Conservation (phyloP, 2,113 vertebrate species). For the Ranitomeya imitator region DNA sequence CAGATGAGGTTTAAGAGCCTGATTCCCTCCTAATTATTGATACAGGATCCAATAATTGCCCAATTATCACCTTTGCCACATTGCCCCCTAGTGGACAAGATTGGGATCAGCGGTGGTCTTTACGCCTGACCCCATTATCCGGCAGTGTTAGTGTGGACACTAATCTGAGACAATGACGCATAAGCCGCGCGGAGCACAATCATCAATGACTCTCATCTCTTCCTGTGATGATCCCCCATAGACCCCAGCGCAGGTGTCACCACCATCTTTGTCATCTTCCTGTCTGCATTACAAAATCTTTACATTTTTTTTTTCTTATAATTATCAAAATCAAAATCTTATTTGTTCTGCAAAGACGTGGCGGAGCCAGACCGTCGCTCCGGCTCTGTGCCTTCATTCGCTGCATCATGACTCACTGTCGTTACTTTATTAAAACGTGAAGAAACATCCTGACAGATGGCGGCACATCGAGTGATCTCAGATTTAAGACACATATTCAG, state of each 20-base stretch:
- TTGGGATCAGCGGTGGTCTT: too few species aligned
- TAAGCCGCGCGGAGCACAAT: background rate
- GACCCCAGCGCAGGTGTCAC: background rate
- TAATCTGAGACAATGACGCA: background rate
- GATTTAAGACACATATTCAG: conserved; percentile 46
- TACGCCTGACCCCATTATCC: too few species aligned
- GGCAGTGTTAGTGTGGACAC: background rate
- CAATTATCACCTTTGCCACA: too few species aligned
- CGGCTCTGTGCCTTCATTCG: background rate
- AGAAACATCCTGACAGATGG: conserved; percentile 39
- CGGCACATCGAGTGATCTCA: conserved; percentile 18
- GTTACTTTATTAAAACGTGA: conserved; percentile 36
- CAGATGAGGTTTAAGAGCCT: too few species aligned
- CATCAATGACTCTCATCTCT: background rate
- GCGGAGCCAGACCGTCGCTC: background rate
- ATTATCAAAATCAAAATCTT: background rate
- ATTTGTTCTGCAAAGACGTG: background rate
- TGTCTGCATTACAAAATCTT: conserved; percentile 1
- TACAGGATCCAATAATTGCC: too few species aligned
- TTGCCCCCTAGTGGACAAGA: too few species aligned
- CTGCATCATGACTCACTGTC: conserved; percentile 7
- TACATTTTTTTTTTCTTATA: background rate
- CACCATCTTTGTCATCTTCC: background rate
- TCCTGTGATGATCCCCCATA: background rate
- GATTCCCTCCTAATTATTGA: too few species aligned